Percentiles rank a stretch among this genome's conserved stretches.
These are phyloP conservation scores for Potamarius usumacintae DNA, from an alignment of 2,113 vertebrate genomes.

Conservation along the genomic window DNA sequence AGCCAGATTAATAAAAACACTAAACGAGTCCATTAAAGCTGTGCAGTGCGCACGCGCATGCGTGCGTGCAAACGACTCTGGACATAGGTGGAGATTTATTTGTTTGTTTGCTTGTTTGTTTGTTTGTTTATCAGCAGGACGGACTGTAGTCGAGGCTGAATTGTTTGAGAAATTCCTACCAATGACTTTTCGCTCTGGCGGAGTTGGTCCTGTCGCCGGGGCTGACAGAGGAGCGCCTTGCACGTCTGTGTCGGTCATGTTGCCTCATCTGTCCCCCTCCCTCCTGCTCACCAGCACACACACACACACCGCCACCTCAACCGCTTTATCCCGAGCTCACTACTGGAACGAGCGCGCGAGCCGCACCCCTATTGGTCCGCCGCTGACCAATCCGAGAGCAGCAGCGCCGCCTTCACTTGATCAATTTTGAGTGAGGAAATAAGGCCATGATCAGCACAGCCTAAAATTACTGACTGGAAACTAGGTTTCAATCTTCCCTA, in stretches of 20 bases:
- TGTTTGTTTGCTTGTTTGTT: not conserved
- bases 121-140: not conserved
- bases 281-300: slow-evolving; percentile 56
- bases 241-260: slow-evolving; percentile 75
- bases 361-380: slow-evolving; percentile 64
- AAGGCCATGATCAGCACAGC: not conserved
- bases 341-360: slow-evolving; percentile 30
- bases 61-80: not conserved
- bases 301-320: slow-evolving; percentile 34
- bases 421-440: slow-evolving; percentile 7
- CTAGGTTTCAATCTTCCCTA: no score
- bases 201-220: slow-evolving; percentile 62
- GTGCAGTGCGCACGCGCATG: not conserved
- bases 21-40: not conserved
- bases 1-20: not conserved
- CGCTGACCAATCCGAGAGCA: slow-evolving; percentile 30
- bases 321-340: slow-evolving; percentile 67
- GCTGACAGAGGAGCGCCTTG: slow-evolving; percentile 64
- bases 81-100: not conserved
- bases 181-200: slow-evolving; percentile 74
- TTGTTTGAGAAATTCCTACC: slow-evolving; percentile 59
- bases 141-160: not conserved
- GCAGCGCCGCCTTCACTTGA: slow-evolving; percentile 48
- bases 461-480: not conserved
- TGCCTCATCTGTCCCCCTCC: slow-evolving; percentile 60